Conservation (phyloP, 2,888 invertebrate genomes). For the Congeria kusceri region DNA sequence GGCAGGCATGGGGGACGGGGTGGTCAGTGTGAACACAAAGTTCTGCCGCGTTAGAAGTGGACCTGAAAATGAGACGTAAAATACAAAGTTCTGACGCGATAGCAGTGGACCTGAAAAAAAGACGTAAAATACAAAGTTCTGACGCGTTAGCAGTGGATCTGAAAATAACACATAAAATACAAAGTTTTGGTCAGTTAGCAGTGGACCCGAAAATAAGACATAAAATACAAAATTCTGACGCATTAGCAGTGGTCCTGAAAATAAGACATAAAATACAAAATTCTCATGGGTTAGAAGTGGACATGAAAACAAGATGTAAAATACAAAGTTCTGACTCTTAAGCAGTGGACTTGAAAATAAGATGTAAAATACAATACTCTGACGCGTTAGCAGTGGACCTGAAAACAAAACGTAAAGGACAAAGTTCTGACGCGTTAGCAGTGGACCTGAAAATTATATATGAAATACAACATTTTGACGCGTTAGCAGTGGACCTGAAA, state of each 20-base stretch:
- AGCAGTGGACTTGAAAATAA: slow-evolving; percentile 88
- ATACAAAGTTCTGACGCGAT: slow-evolving; percentile 89
- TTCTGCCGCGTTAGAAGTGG: slow-evolving; percentile 90
- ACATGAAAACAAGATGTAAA: slow-evolving; percentile 84
- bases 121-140: slow-evolving; percentile 89
- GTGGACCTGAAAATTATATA: too few relatives aligned
- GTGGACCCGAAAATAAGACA: not conserved
- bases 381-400: too few relatives aligned
- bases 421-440: too few relatives aligned
- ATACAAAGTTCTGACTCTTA: slow-evolving; percentile 90
- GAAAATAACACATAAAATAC: slow-evolving; percentile 77
- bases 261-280: too few relatives aligned
- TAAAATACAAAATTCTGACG: slow-evolving; percentile 91
- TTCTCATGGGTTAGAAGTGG: too few relatives aligned
- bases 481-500: too few relatives aligned
- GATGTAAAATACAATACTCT: too few relatives aligned
- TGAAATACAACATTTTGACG: too few relatives aligned
- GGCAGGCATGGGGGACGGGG: slow-evolving; percentile 92
- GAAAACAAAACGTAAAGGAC: too few relatives aligned
- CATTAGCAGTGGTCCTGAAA: slow-evolving; percentile 89
- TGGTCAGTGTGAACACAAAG: slow-evolving; percentile 91
- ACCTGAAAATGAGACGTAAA: slow-evolving; percentile 85
- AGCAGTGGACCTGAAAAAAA: slow-evolving; percentile 88
- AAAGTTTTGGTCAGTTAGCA: too few relatives aligned
- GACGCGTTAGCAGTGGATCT: slow-evolving; percentile 90